Percentiles rank a stretch among this genome's conserved stretches.
phyloP scores from a whole-genome alignment of 2,797 vertebrate species.

The Micromesistius poutassou region DNA sequence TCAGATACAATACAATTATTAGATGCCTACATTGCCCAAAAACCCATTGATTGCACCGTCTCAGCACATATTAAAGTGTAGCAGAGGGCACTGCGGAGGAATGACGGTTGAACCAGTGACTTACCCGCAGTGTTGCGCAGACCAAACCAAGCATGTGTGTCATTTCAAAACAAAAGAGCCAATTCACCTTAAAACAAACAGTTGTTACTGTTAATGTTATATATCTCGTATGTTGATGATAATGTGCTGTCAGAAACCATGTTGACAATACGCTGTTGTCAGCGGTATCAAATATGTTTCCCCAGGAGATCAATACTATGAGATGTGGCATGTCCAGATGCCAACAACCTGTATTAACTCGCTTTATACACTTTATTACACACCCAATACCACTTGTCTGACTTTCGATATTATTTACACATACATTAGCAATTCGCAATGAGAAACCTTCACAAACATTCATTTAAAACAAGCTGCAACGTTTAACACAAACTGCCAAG shows the following conservation, averaged over 20 bases:
- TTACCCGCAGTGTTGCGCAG: slow-evolving; percentile 25
- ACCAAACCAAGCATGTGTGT: slow-evolving; percentile 13
- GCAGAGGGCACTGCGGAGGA: slow-evolving; percentile 23
- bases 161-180: slow-evolving; percentile 25
- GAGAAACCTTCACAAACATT: slow-evolving; percentile 21
- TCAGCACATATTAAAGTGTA: not conserved
- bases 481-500: slow-evolving; percentile 17
- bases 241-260: slow-evolving; percentile 39
- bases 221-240: slow-evolving; percentile 9
- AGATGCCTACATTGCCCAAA: not conserved
- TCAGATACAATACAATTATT: not conserved
- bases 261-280: slow-evolving; percentile 45
- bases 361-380: slow-evolving; percentile 39
- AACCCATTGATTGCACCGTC: not conserved
- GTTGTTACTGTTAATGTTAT: slow-evolving; percentile 35
- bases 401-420: not conserved
- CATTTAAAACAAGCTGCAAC: not conserved
- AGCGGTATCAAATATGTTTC: slow-evolving; percentile 64
- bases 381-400: not conserved
- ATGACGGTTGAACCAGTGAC: slow-evolving; percentile 36
- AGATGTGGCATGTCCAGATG: slow-evolving; percentile 59
- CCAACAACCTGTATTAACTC: slow-evolving; percentile 27
- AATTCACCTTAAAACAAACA: slow-evolving; percentile 21
- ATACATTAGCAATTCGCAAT: slow-evolving; percentile 1
- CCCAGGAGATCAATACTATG: slow-evolving; percentile 49